These are phyloP conservation scores for Oncorhynchus kisutch DNA, from an alignment of 2,113 vertebrate species.

Conservation along the genomic window DNA sequence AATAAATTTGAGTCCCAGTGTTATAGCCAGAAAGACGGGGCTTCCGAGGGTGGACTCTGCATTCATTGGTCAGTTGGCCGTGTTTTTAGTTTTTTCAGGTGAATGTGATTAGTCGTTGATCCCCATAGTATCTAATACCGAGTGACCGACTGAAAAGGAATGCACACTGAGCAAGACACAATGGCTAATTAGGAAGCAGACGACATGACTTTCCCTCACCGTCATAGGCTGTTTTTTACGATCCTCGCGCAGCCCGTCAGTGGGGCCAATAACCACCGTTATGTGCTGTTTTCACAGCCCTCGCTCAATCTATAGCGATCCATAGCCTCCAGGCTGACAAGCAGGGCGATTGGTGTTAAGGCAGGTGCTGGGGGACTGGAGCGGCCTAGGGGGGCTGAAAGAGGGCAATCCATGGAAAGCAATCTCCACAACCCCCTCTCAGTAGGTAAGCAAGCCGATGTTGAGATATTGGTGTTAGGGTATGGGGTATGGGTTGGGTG, in stretches of 20 bases:
- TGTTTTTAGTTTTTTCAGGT: too few species aligned
- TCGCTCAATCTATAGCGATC: neutral
- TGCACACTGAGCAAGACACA: neutral
- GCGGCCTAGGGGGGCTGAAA: neutral
- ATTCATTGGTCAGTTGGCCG: too few species aligned
- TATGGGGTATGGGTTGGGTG: too few species aligned
- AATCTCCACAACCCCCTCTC: too few species aligned
- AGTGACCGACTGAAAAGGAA: too few species aligned
- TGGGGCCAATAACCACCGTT: neutral
- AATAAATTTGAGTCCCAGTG: too few species aligned
- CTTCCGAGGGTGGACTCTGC: too few species aligned
- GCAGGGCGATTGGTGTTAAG: neutral
- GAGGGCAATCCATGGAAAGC: neutral
- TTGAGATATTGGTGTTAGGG: neutral
- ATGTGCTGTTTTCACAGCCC: too few species aligned
- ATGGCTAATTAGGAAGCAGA: conserved; percentile 19
- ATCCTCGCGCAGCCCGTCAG: conserved; percentile 34
- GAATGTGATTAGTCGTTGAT: too few species aligned
- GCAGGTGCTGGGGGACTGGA: neutral
- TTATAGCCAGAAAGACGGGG: too few species aligned
- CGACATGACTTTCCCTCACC: conserved; percentile 13
- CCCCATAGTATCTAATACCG: too few species aligned
- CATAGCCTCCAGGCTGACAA: neutral
- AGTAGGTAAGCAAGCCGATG: neutral
- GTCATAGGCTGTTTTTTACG: conserved; percentile 36